Percentiles rank a stretch among this genome's conserved stretches.
Evolutionary conservation across 1,140 invertebrate species (phyloP).

Genomic region (Bombus difficillimus): DNA sequence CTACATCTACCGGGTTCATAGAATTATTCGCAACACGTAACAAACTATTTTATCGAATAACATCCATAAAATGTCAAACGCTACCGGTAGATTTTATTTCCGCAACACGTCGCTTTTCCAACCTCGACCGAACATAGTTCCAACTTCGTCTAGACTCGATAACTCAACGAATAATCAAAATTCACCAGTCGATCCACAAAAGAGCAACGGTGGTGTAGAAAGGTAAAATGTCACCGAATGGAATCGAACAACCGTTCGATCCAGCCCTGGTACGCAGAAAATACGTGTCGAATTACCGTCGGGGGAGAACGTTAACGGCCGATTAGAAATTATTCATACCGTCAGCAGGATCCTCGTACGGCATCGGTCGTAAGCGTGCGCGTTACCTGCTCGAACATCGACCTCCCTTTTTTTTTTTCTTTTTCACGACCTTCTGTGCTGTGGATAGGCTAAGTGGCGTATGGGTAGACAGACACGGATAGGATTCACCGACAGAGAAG

Average conservation of each 20-base stretch:
- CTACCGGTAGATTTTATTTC: not conserved
- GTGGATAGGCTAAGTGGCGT: conserved; percentile 26
- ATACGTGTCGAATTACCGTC: conserved; percentile 52
- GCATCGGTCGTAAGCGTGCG: conserved; percentile 50
- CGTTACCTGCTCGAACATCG: conserved; percentile 45
- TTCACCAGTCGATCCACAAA: not conserved
- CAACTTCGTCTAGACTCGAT: not conserved
- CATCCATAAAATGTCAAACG: not conserved
- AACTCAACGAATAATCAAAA: not conserved
- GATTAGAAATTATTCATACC: conserved; percentile 70
- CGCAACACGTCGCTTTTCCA: not conserved
- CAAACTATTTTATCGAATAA: not conserved
- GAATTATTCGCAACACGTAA: not conserved
- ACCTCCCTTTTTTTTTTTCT: not conserved
- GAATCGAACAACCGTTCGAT: conserved; percentile 26
- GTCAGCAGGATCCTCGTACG: conserved; percentile 4
- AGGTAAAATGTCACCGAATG: conserved; percentile 12
- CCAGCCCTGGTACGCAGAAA: not conserved
- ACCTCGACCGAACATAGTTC: not conserved
- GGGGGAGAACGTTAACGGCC: conserved; percentile 60
- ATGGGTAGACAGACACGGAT: not conserved
- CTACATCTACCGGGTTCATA: not conserved
- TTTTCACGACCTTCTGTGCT: not conserved
- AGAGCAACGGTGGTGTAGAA: not conserved
- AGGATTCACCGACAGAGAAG: not conserved